Evolutionary conservation across 2,888 invertebrate species (phyloP).

Genomic region (Aromia moschata): DNA sequence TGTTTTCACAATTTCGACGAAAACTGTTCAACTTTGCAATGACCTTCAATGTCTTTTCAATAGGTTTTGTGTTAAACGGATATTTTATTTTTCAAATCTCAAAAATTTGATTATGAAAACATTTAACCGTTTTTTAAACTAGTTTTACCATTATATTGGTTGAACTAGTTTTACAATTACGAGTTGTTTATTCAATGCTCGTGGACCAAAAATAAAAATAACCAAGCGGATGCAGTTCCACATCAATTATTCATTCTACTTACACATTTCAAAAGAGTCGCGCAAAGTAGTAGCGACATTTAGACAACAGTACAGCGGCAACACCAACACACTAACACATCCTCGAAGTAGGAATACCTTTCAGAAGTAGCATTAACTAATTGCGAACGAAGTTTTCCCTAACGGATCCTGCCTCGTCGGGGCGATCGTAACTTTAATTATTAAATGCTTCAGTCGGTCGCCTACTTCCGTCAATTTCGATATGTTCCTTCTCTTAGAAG

Average conservation of each 20-base stretch:
- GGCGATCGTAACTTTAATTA: not conserved
- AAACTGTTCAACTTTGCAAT: no score
- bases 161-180: no score
- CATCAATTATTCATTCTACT: constrained; percentile 21
- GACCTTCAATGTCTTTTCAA: no score
- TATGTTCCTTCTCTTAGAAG: no score
- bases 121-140: no score
- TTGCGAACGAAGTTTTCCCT: constrained; percentile 2
- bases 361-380: constrained; percentile 2
- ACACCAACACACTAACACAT: constrained; percentile 18
- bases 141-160: no score
- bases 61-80: no score
- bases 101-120: no score
- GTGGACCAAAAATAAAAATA: not conserved
- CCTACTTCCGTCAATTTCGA: constrained; percentile 8
- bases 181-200: no score
- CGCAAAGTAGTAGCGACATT: constrained; percentile 21
- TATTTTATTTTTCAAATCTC: no score
- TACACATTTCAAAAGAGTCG: constrained; percentile 18
- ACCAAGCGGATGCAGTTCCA: constrained; percentile 18
- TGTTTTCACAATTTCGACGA: no score
- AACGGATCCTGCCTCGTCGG: not conserved
- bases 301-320: constrained; percentile 15
- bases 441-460: constrained; percentile 11
- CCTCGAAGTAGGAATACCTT: constrained; percentile 15